Base-by-base conservation (phyloP, 2,888 invertebrate species). In the Eutolmus rufibarbis region DNA sequence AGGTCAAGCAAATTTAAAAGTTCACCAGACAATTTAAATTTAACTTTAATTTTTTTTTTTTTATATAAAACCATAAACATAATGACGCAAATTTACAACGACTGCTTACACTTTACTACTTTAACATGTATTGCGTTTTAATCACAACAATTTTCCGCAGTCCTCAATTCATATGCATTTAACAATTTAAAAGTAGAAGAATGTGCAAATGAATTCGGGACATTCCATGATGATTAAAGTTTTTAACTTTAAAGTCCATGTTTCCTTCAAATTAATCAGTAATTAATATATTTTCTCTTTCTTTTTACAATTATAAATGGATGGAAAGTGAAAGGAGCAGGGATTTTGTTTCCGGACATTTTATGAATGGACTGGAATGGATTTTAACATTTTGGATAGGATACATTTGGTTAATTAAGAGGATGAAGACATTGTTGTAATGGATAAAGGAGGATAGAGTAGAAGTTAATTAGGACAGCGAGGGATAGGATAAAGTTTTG, bases 261-360 rank as follows among this genome's bases (percentile, higher is more conserved):
- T 79, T 77, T 74, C 56, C 57, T 88, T 84, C 31, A 84, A 74
- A 84, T 40, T 84, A 84, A 84, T 31, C 51, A 51, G 74, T 86
- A 77, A 88, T 88, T 88, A 88, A 88, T 88, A 87, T 88, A 88
- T 88, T 88, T 88, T 88, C 88, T 88, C 87, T 88, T 88, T 88
- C 88, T 87, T 88, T 88, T 88, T 87, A 88, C 87, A 87, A 88
- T 88, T 87, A 81, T 81, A 87, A 88, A 88, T 88, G 88, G 88
- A 88, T 88, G 88, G 88, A 88, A 87, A 87, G 66, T 86, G 86
- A 74, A 76, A 74, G 88, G 87, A 87, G 88, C 88, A 86, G 87
- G 88, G 86, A 87, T 78, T 88, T 88, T 86, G 87, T 88, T 88
- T 88, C 88, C 87, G 88, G 87, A 87, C 87, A 87, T 86, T 88